Percentiles rank a stretch among this genome's conserved stretches.
Conservation (phyloP, 2,113 vertebrate genomes). For the Beaufortia kweichowensis region DNA sequence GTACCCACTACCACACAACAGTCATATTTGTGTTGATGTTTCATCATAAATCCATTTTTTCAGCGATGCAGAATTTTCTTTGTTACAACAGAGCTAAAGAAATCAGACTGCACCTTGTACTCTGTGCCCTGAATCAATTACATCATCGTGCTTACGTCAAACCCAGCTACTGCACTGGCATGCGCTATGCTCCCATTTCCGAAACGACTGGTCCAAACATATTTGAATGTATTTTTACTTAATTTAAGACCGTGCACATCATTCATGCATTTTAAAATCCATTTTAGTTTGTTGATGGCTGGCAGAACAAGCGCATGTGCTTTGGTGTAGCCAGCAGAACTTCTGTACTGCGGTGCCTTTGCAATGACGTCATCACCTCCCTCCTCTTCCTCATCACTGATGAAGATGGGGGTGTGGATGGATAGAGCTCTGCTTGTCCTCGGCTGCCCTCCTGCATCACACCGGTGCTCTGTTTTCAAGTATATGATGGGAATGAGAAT, state of each 20-base stretch:
- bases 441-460: not conserved
- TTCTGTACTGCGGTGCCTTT: constrained; percentile 45
- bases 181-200: constrained; percentile 11
- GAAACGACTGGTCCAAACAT: not conserved
- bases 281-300: not conserved
- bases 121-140: constrained; percentile 42
- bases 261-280: not conserved
- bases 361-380: constrained; percentile 38
- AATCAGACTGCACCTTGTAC: constrained; percentile 39
- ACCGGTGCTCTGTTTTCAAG: constrained; percentile 50
- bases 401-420: constrained; percentile 30
- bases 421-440: constrained; percentile 18
- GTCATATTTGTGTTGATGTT: not conserved
- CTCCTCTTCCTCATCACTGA: constrained; percentile 46
- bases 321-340: constrained; percentile 26
- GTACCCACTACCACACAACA: not conserved
- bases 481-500: constrained; percentile 55
- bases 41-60: not conserved
- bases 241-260: not conserved
- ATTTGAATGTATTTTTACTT: not conserved
- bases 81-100: not conserved
- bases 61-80: not conserved
- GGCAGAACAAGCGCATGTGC: not conserved
- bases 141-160: constrained; percentile 46
- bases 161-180: constrained; percentile 38